phyloP scores from a whole-genome alignment of 2,888 invertebrate species.

The Macrosiphum euphorbiae region DNA sequence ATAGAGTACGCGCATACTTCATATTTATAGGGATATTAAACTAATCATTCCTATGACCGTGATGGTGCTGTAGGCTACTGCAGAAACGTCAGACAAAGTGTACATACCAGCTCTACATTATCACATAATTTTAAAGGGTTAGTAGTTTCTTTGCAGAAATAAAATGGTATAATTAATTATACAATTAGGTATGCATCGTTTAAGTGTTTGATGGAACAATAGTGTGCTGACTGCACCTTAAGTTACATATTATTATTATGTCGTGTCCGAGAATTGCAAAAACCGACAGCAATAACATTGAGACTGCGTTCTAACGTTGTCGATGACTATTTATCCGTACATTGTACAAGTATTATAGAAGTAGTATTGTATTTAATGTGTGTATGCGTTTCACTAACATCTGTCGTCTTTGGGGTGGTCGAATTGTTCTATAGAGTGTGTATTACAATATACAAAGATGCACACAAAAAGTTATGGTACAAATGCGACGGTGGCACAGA shows the following conservation, averaged over 20 bases:
- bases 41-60: background rate
- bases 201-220: background rate
- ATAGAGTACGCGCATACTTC: background rate
- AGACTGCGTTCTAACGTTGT: background rate
- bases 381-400: background rate
- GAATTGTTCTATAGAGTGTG: background rate
- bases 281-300: background rate
- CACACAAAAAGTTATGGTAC: background rate
- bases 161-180: background rate
- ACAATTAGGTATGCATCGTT: background rate
- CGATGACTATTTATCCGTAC: background rate
- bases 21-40: background rate
- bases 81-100: background rate
- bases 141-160: background rate
- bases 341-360: background rate
- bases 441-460: background rate
- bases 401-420: background rate
- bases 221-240: background rate
- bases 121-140: background rate
- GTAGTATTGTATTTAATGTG: background rate
- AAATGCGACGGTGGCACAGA: background rate
- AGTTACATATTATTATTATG: background rate
- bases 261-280: background rate
- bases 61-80: background rate
- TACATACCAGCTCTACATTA: background rate